Base-by-base conservation (phyloP, 2,888 invertebrate genomes). In the Mamestra brassicae region DNA sequence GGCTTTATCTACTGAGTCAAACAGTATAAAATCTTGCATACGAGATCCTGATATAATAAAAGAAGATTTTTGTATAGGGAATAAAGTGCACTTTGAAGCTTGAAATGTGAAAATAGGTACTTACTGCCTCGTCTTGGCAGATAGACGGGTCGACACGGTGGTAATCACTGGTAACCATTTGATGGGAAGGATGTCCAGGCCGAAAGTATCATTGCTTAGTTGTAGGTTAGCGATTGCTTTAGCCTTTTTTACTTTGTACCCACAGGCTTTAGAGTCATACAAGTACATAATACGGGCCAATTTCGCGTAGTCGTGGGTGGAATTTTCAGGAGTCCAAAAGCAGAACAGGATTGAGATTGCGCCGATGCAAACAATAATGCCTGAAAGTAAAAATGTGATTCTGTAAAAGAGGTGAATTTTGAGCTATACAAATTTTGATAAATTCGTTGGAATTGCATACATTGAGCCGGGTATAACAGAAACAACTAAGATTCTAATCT, bases 241-340 rank as follows among this genome's bases (percentile, higher is more conserved):
- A 0, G 86, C 77, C 0, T 81, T 79, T 3, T 81, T 71, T 2
- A 91, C 71, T 3, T 86, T 83, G 63, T 90, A 86, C 0, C 91
- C 92, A 55, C 96, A 96, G 0, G 92, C 92, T 1, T 89, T 74
- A 2, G 90, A 89, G 65, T 96, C 95, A 76, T 93, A 95, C 3
- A 96, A 85, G 71, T 96, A 96, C 95, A 95, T 95, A 69, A 95
- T 92, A 7, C 95, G 92, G 2, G 87, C 86, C 3, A 96, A 84
- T 72, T 93, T 94, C 78, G 93, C 91, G 47, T 85, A 91, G 71
- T 95, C 95, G 3, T 83, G 58, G 0, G 69, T 71, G 0, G 90
- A 78, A 0, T 86, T 26, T 11, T 92, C 89, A 0, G 95, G 95
- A 0, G 80, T 80, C 95, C 95, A 96, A 0, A 90, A 8, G 74